Base-by-base conservation (phyloP, 2,888 invertebrate species). In the Plagiodera versicolora region DNA sequence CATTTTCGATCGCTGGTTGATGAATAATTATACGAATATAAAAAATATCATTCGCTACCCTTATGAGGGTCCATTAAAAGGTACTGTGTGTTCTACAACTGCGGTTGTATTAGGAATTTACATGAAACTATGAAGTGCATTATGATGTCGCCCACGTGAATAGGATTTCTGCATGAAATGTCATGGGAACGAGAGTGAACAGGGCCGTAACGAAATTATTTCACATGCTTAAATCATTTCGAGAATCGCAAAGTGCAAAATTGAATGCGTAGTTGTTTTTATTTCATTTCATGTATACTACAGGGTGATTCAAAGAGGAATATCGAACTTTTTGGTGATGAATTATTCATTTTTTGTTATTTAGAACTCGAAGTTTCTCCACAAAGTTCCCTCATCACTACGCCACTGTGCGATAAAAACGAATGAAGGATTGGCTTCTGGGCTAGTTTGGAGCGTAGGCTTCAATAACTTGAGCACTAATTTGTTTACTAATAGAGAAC, bases 121-220 rank as follows among this genome's bases (percentile, higher is more conserved):
- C 39, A n/a, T 39, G 39, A 32, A 6, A 44, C 24, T 44, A 53
- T 20, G 9, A 55, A 62, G 66, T 64, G 69, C 67, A 69, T 68
- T 69, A 64, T 69, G 64, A 63, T 68, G 67, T 69, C 63, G 56
- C 55, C 52, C 56, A 60, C 39, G 14, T 39, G 39, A 14, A 56
- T 65, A 70, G 73, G 73, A 72, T 73, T 74, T 72, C 71, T 73
- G 73, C 70, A 72, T 72, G 68, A 70, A 63, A 69, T 67, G 65
- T 56, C 58, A 24, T 48, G 52, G 48, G 30, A 44, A 17, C 24
- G 39, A 30, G 24, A 2, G 9, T 2, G 11, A 35, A 19, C 18
- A 20, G 46, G 1, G 46, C 1, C 39, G 39, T 39, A 39, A n/a
- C 39, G 8, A 20, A 39, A n/a, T n/a, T n/a, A n/a, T n/a, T n/a